These are phyloP conservation scores for Acronicta leporina DNA, from an alignment of 2,888 invertebrate genomes.

Conservation along the genomic window DNA sequence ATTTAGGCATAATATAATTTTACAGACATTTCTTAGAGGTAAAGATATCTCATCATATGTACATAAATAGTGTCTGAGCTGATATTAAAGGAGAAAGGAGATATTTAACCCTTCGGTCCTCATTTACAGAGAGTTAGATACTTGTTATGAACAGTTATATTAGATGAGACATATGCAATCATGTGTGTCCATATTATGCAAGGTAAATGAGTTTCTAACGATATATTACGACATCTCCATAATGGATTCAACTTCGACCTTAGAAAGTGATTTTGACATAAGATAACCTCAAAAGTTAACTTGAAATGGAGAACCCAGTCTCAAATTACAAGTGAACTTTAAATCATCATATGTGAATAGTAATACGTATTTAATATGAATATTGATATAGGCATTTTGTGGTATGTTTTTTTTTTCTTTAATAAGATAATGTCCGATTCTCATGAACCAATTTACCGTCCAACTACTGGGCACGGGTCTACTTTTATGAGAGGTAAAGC, in stretches of 20 bases:
- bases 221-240: conserved; percentile 57
- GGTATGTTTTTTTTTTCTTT: too few relatives aligned
- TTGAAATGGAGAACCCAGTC: conserved; percentile 29
- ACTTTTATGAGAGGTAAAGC: too few relatives aligned
- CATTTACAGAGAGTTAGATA: conserved; percentile 34
- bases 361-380: too few relatives aligned
- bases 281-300: conserved; percentile 15
- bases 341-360: too few relatives aligned
- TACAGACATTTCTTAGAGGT: not conserved
- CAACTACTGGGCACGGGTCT: too few relatives aligned
- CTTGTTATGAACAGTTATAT: conserved; percentile 34
- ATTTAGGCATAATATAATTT: not conserved
- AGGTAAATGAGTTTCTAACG: conserved; percentile 64
- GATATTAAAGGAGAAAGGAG: conserved; percentile 20
- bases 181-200: conserved; percentile 63
- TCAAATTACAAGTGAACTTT: not conserved
- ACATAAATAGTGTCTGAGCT: conserved; percentile 9
- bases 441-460: too few relatives aligned
- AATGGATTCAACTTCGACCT: conserved; percentile 72
- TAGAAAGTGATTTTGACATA: conserved; percentile 68
- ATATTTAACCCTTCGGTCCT: conserved; percentile 33
- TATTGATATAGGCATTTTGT: too few relatives aligned
- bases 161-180: conserved; percentile 54
- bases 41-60: conserved; percentile 7
- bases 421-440: too few relatives aligned